Evolutionary conservation across 2,888 invertebrate genomes (phyloP).

Genomic region (Chrysina gloriosa): DNA sequence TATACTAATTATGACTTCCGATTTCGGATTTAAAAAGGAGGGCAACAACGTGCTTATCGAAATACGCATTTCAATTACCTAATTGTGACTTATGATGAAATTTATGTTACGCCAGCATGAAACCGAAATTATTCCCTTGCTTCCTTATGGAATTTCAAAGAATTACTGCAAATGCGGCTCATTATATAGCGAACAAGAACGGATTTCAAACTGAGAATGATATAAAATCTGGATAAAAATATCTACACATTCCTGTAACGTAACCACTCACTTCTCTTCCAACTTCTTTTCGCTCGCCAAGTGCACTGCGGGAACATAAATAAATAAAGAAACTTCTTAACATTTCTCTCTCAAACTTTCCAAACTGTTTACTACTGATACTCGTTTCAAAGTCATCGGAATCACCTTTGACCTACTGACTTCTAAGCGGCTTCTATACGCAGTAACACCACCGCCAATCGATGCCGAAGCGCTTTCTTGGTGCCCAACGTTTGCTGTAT

Average conservation of each 20-base stretch:
- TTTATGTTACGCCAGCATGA: no score
- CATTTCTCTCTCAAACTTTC: slow-evolving; percentile 20
- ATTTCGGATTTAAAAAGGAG: no score
- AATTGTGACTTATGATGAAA: no score
- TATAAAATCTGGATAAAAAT: neutral
- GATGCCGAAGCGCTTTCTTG: neutral
- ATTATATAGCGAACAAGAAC: neutral
- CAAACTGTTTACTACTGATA: slow-evolving; percentile 34
- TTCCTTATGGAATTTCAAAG: no score
- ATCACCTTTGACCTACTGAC: slow-evolving; percentile 34
- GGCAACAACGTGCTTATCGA: no score
- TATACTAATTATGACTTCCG: no score
- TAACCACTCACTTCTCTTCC: neutral
- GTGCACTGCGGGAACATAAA: slow-evolving; percentile 27
- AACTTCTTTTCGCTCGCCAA: neutral
- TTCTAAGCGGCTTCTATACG: neutral
- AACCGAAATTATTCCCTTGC: no score
- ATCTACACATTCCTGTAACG: slow-evolving; percentile 1
- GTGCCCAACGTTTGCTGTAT: neutral
- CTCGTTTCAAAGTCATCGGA: slow-evolving; percentile 30
- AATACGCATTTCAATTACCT: no score
- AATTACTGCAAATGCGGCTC: no score
- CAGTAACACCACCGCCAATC: neutral
- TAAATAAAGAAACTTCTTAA: slow-evolving; percentile 7
- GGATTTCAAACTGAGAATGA: neutral